These are phyloP conservation scores for Pyrgus malvae DNA, from an alignment of 2,888 invertebrate species.

Conservation along the genomic window DNA sequence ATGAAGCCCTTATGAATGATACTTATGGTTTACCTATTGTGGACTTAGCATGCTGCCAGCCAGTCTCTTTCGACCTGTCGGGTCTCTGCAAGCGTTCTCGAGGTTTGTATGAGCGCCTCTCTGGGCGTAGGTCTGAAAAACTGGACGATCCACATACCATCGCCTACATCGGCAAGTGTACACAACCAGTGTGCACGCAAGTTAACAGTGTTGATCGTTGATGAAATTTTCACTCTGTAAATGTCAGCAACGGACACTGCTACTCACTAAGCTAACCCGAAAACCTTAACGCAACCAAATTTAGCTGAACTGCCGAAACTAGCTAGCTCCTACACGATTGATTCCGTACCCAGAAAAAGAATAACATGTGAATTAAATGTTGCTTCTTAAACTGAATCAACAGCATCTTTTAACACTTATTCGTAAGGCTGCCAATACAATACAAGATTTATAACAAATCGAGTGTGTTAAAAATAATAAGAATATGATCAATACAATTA, in stretches of 20 bases:
- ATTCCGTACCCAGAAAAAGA: slow-evolving; percentile 44
- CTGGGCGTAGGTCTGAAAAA: slow-evolving; percentile 80
- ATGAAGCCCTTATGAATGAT: slow-evolving; percentile 76
- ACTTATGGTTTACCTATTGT: slow-evolving; percentile 81
- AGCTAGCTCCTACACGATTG: slow-evolving; percentile 47
- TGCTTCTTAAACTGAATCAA: slow-evolving; percentile 32
- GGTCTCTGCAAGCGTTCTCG: slow-evolving; percentile 68
- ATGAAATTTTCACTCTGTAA: slow-evolving; percentile 72
- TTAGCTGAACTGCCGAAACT: slow-evolving; percentile 60
- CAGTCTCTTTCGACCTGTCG: slow-evolving; percentile 73
- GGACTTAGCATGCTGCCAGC: slow-evolving; percentile 75
- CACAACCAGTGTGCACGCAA: slow-evolving; percentile 63
- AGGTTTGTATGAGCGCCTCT: slow-evolving; percentile 73
- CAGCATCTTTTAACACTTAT: slow-evolving; percentile 58
- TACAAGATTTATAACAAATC: slow-evolving; percentile 5
- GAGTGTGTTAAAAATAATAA: not conserved
- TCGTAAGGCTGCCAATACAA: slow-evolving; percentile 70
- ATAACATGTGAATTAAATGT: slow-evolving; percentile 15
- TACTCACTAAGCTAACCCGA: slow-evolving; percentile 60
- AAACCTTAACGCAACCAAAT: slow-evolving; percentile 52
- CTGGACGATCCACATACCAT: slow-evolving; percentile 82
- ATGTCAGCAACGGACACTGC: slow-evolving; percentile 79
- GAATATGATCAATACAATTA: not conserved
- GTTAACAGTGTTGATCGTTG: slow-evolving; percentile 73
- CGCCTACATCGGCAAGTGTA: slow-evolving; percentile 77